Base-by-base conservation (phyloP, 1,140 invertebrate genomes). In the Bombus confusus region DNA sequence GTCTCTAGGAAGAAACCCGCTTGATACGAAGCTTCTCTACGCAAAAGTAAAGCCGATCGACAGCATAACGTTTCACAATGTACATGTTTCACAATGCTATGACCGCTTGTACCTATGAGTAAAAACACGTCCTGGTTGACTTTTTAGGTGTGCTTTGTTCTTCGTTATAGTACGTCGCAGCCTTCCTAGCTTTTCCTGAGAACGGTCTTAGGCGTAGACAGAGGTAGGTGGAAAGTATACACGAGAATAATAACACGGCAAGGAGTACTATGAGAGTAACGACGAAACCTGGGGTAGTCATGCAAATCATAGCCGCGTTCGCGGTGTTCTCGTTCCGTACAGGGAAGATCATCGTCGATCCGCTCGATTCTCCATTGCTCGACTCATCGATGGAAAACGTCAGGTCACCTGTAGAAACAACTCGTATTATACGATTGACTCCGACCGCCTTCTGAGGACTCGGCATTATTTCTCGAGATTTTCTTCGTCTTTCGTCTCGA, bases 251-350 rank as follows among this genome's bases (percentile, higher is more conserved):
- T 73, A 99, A 95, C 69, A 98, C 97, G 71, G 96, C 97, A 47
- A 98, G 95, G 8, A 99, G 95, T 25, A 98, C 96, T 57, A 98
- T 96, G 15, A 99, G 95, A 15, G 98, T 98, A 12, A 98, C 97
- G 59, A 98, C 97, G 93, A 99, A 98, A 1, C 98, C 98, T 25
- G 98, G 97, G 4, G 98, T 98, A 2, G 98, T 98, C 98, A 99
- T 98, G 93, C 98, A 99, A 80, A 99, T 98, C 86, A 98, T 95
- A 12, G 93, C 78, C 9, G 86, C 86, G 39, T 41, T 90, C 3
- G 66, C 28, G 0, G 72, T 15, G n/a, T 87, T 88, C 15, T 91
- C 84, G 25, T 89, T 86, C 2, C 86, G 86, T 31, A 94, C 95
- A 6, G 97, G 97, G 90, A 97, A 97, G 2, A 97, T 96, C 94